Evolutionary conservation across 2,888 invertebrate genomes (phyloP).

Genomic region (Priapulus caudatus): DNA sequence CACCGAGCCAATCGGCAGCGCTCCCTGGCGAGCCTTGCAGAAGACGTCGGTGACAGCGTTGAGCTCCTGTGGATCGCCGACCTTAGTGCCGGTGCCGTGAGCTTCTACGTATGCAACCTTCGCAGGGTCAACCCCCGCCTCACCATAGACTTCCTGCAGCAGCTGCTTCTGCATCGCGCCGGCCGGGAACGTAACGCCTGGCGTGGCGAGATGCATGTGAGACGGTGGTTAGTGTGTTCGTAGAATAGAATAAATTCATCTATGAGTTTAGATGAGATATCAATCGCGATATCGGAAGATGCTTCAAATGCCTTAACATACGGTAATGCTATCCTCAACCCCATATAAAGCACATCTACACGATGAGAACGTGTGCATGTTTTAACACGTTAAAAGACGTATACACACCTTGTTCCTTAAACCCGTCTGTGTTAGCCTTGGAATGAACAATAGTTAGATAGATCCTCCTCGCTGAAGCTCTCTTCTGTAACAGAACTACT

Average conservation of each 20-base stretch:
- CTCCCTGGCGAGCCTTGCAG: constrained; percentile 61
- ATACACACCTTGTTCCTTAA: constrained; percentile 62
- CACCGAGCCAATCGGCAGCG: constrained; percentile 83
- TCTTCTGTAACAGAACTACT: constrained; percentile 66
- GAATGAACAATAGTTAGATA: constrained; percentile 78
- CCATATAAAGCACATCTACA: too few species aligned
- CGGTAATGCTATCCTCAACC: too few species aligned
- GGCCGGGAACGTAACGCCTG: constrained; percentile 45
- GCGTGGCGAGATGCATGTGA: too few species aligned
- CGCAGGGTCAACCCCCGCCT: constrained; percentile 64
- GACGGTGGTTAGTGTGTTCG: too few species aligned
- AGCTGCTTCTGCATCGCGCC: constrained; percentile 54
- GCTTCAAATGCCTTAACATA: too few species aligned
- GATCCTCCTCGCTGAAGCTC: constrained; percentile 58
- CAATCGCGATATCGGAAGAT: too few species aligned
- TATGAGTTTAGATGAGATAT: too few species aligned
- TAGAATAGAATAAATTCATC: too few species aligned
- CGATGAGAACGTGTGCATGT: too few species aligned
- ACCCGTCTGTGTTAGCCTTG: constrained; percentile 82
- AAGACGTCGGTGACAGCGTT: constrained; percentile 85
- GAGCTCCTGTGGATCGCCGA: constrained; percentile 95
- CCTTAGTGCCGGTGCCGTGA: constrained; percentile 96
- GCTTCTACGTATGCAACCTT: constrained; percentile 87
- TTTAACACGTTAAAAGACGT: too few species aligned
- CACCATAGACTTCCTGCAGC: constrained; percentile 63